phyloP scores from a whole-genome alignment of 1,140 invertebrate genomes.

The Drosophila grimshawi region DNA sequence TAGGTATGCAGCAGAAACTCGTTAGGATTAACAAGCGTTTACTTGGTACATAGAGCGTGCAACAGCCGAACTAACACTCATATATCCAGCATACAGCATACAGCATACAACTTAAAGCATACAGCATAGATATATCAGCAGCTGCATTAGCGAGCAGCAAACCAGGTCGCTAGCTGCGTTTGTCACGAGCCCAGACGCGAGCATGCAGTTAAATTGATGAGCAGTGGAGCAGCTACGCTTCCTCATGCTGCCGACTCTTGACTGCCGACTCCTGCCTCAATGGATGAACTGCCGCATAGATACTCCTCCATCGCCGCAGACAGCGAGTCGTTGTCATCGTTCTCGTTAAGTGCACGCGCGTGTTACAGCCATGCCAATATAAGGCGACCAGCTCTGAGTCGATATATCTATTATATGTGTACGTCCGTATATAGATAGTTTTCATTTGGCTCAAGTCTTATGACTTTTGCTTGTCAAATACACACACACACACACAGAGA shows the following conservation, averaged over 20 bases:
- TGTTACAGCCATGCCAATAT: slow-evolving; percentile 68
- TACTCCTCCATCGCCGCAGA: slow-evolving; percentile 14
- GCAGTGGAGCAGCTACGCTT: slow-evolving; percentile 56
- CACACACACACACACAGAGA: background rate
- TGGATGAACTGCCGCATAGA: slow-evolving; percentile 58
- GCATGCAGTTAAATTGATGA: slow-evolving; percentile 80
- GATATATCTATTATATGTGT: slow-evolving; percentile 2
- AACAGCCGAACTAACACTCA: slow-evolving; percentile 54
- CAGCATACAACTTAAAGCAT: no score
- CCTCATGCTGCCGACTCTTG: slow-evolving; percentile 17
- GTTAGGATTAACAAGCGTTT: slow-evolving; percentile 83
- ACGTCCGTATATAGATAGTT: slow-evolving; percentile 11
- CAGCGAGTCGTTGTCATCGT: slow-evolving; percentile 43
- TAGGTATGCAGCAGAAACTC: slow-evolving; percentile 58
- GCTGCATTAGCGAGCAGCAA: slow-evolving; percentile 68
- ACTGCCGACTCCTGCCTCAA: slow-evolving; percentile 20
- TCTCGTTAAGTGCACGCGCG: slow-evolving; percentile 73
- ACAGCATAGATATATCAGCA: slow-evolving; percentile 14
- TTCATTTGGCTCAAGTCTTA: slow-evolving; percentile 35
- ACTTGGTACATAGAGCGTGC: slow-evolving; percentile 69
- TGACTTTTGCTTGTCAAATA: background rate
- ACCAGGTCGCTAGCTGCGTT: slow-evolving; percentile 52
- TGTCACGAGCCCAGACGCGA: slow-evolving; percentile 59
- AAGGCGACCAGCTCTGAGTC: slow-evolving; percentile 33
- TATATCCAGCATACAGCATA: background rate